Base-by-base conservation (phyloP, 2,888 invertebrate genomes). In the Caenorhabditis parvicauda region DNA sequence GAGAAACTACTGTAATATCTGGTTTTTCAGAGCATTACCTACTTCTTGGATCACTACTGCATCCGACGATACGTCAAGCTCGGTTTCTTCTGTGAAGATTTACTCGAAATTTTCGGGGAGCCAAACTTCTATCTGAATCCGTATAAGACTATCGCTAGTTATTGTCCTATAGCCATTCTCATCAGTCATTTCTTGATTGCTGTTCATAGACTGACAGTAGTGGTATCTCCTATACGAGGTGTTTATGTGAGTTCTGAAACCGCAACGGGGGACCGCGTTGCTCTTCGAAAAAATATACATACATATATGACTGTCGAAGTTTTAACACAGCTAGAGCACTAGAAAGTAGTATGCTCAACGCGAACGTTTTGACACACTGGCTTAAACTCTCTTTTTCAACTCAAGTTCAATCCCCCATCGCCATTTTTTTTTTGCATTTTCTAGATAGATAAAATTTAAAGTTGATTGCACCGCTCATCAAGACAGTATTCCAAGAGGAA, bases 141-240 rank as follows among this genome's bases (percentile, higher is more conserved):
- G 2, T 59, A 50, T 45, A 54, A 60, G 47, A 54, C 58, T 5
- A 44, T 64, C 19, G 47, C 65, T 19, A 55, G 56, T 0, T 65
- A 65, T 22, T 65, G 65, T 42, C 65, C 65, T 9, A 61, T 65
- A 32, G 47, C 55, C 3, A 55, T 65, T 42, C 41, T 65, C 14
- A 49, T 61, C 0, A 48, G 61, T 35, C 55, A 65, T 47, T 38
- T 45, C 5, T 17, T 65, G 1, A 65, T 65, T 7, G 61, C 65
- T 12, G 42, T 54, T 14, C 65, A 65, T 39, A 45, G 65, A 43
- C 55, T 65, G 4, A 44, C 45, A 2, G 45, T 59, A 6, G 60
- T 65, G 12, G 45, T 45, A 6, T 44, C 32, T 5, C 65, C 65
- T 3, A 48, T 65, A 19, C 37, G 52, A 35, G 57, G 59, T 2